Percentiles rank a stretch among this genome's conserved stretches.
Evolutionary conservation across 23 tunicate species (phyloP).

Genomic region (Styela clava): DNA sequence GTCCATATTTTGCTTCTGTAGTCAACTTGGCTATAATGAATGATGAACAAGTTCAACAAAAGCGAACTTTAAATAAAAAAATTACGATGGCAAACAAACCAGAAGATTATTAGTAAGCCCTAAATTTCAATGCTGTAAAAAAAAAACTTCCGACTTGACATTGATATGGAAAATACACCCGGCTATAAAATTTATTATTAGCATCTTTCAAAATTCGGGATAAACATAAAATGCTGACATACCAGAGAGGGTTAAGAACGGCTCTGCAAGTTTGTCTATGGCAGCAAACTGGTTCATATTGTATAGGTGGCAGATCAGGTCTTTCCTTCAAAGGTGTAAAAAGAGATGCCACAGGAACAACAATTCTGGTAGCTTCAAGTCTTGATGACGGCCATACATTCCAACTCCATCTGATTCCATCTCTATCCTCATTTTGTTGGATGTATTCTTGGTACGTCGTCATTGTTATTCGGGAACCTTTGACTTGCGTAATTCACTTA

Average conservation of each 20-base stretch:
- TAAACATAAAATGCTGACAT: not conserved
- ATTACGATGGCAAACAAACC: too few species aligned
- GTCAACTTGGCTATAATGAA: constrained; percentile 82
- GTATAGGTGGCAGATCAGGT: constrained; percentile 81
- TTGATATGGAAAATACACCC: too few species aligned
- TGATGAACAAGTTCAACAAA: not conserved
- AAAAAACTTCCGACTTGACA: too few species aligned
- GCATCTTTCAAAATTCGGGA: too few species aligned
- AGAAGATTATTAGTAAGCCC: too few species aligned
- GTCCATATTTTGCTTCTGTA: constrained; percentile 96
- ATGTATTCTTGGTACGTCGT: constrained; percentile 92
- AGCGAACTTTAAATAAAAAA: too few species aligned
- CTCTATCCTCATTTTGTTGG: constrained; percentile 89
- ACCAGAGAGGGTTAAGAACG: constrained; percentile 89
- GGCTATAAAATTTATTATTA: too few species aligned
- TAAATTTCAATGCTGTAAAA: too few species aligned
- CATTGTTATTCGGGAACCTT: too few species aligned
- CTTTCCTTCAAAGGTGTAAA: constrained; percentile 85
- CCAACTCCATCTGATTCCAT: constrained; percentile 94
- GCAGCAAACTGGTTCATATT: constrained; percentile 90
- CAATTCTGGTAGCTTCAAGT: constrained; percentile 93
- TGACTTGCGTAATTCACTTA: too few species aligned
- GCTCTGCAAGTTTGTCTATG: constrained; percentile 92
- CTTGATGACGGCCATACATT: constrained; percentile 98
- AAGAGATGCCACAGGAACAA: constrained; percentile 84